Percentiles rank a stretch among this genome's conserved stretches.
Evolutionary conservation across 2,113 vertebrate species (phyloP).

Genomic region (Platycercus adscitus): DNA sequence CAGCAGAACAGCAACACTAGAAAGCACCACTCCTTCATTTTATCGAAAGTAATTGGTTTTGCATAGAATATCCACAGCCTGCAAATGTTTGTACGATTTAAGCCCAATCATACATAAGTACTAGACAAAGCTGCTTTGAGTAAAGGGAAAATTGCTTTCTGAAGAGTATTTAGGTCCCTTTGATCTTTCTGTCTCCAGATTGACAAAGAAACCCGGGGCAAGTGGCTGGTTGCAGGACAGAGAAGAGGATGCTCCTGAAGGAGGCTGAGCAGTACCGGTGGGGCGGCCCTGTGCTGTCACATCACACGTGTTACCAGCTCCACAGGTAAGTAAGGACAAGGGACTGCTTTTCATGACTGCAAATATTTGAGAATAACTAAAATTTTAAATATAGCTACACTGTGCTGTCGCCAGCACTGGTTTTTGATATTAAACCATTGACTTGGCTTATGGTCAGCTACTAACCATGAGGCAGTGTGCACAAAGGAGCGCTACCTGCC

Average conservation of each 20-base stretch:
- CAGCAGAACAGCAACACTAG: background rate
- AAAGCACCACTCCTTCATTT: background rate
- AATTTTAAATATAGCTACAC: background rate
- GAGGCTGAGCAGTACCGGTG: background rate
- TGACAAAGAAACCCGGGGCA: background rate
- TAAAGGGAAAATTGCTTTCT: slow-evolving; percentile 16
- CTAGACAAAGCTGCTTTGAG: slow-evolving; percentile 17
- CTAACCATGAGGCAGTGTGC: background rate
- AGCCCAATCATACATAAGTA: background rate
- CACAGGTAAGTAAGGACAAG: background rate
- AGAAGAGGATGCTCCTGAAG: background rate
- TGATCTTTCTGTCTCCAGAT: background rate
- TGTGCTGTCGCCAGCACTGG: background rate
- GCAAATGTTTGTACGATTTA: background rate
- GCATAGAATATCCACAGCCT: background rate
- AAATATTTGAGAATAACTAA: background rate
- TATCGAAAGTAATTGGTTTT: background rate
- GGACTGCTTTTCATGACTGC: background rate
- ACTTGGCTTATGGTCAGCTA: background rate
- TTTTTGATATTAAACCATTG: background rate
- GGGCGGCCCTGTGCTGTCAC: background rate
- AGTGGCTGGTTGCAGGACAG: background rate
- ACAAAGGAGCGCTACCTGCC: background rate
- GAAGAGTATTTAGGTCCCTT: background rate
- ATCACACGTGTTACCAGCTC: background rate